Evolutionary conservation across 2,888 invertebrate species (phyloP).

Genomic region (Drosophila barbarae): DNA sequence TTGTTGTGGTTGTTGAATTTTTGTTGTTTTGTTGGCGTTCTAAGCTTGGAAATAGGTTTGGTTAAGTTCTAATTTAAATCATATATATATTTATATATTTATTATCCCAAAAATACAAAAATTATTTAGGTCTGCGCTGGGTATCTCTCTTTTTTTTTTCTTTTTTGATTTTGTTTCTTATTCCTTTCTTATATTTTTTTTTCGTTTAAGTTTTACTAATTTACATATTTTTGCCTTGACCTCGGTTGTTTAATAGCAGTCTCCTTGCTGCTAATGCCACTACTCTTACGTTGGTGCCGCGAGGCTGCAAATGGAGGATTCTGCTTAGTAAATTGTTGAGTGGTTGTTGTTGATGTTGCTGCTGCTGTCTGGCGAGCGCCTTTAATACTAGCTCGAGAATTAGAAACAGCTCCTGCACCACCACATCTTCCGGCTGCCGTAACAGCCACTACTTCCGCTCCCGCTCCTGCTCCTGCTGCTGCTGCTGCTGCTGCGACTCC

Average conservation of each 20-base stretch:
- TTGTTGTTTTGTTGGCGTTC: slow-evolving; percentile 26
- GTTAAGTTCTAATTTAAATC: slow-evolving; percentile 23
- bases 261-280: slow-evolving; percentile 40
- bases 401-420: slow-evolving; percentile 34
- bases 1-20: slow-evolving; percentile 5
- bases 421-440: slow-evolving; percentile 22
- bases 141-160: slow-evolving; percentile 21
- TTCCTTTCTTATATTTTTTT: not conserved
- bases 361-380: slow-evolving; percentile 44
- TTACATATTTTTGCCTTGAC: slow-evolving; percentile 37
- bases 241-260: slow-evolving; percentile 42
- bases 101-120: slow-evolving; percentile 39
- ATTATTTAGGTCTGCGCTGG: slow-evolving; percentile 38
- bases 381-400: slow-evolving; percentile 50
- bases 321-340: slow-evolving; percentile 36
- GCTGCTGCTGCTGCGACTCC: slow-evolving; percentile 23
- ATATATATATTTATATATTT: slow-evolving; percentile 20
- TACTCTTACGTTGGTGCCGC: slow-evolving; percentile 42
- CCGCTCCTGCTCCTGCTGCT: slow-evolving; percentile 29
- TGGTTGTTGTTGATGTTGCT: slow-evolving; percentile 38
- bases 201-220: slow-evolving; percentile 26
- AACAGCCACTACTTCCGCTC: slow-evolving; percentile 26
- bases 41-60: slow-evolving; percentile 31
- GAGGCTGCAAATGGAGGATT: slow-evolving; percentile 26
- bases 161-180: slow-evolving; percentile 18